Percentiles rank a stretch among this genome's conserved stretches.
Conservation (phyloP, 2,113 vertebrate genomes). For the Triplophysa siluroides region DNA sequence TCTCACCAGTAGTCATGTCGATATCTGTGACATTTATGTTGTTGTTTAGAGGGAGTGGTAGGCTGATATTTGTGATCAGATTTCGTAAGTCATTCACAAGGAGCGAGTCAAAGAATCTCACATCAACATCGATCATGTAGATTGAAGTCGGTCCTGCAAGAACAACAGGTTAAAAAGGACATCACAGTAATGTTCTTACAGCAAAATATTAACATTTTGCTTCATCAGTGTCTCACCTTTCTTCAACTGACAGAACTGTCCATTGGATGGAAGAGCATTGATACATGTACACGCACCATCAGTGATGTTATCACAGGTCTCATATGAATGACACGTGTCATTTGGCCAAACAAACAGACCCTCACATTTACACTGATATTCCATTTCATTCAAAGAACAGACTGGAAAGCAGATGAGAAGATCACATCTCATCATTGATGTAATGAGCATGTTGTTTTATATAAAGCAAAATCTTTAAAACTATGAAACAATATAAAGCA, state of each 20-base stretch:
- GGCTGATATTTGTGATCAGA: background rate
- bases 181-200: too few species aligned
- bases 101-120: constrained; percentile 25
- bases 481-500: background rate
- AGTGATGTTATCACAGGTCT: constrained; percentile 48
- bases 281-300: constrained; percentile 49
- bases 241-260: constrained; percentile 22
- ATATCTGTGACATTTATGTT: constrained; percentile 25
- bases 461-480: background rate
- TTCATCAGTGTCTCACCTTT: background rate
- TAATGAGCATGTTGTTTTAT: background rate
- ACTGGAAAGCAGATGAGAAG: constrained; percentile 44
- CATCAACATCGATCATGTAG: background rate
- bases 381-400: constrained; percentile 15
- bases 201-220: too few species aligned
- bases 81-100: background rate
- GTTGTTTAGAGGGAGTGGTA: constrained; percentile 8
- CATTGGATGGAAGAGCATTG: constrained; percentile 34
- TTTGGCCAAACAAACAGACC: constrained; percentile 48
- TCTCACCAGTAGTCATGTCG: constrained; percentile 2
- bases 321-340: constrained; percentile 52
- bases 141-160: background rate
- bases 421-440: background rate
- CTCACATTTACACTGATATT: constrained; percentile 55
- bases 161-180: background rate